These are phyloP conservation scores for Cyphomyrmex costatus DNA, from an alignment of 1,140 invertebrate genomes.

Conservation along the genomic window DNA sequence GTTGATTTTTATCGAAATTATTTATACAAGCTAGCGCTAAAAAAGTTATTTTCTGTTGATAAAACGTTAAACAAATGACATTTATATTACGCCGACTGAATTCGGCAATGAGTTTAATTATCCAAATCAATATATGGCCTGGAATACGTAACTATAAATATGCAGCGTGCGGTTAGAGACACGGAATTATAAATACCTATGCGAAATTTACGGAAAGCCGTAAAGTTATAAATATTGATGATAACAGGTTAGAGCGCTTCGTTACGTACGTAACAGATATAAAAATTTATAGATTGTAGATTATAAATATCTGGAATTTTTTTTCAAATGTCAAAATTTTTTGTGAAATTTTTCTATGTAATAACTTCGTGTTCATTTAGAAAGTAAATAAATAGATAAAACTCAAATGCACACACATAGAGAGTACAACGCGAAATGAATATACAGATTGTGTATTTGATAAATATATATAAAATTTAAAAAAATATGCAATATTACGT, in stretches of 20 bases:
- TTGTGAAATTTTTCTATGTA: not conserved
- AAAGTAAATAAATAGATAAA: conserved; percentile 33
- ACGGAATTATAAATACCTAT: conserved; percentile 44
- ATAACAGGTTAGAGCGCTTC: conserved; percentile 10
- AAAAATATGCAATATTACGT: conserved; percentile 21
- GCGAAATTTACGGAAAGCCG: conserved; percentile 40
- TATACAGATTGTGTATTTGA: not conserved
- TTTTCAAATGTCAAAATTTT: conserved; percentile 17
- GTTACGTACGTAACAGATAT: not conserved
- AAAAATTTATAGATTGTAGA: conserved; percentile 37
- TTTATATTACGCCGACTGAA: not conserved
- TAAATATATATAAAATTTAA: not conserved
- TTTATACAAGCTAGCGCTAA: not conserved
- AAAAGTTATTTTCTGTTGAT: not conserved
- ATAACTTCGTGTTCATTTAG: not conserved
- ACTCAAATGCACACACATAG: too few species aligned
- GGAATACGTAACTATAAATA: conserved; percentile 40
- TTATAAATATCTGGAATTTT: conserved; percentile 20
- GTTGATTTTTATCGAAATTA: conserved; percentile 24
- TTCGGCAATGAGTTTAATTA: conserved; percentile 38
- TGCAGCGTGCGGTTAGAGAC: conserved; percentile 20
- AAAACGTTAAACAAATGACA: not conserved
- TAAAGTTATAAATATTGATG: conserved; percentile 55
- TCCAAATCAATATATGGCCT: not conserved
- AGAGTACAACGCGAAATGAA: not conserved